Evolutionary conservation across 2,888 invertebrate species (phyloP), one percentile per base, ranked within the genome.

Genomic region (Metopia argyrocephala): DNA sequence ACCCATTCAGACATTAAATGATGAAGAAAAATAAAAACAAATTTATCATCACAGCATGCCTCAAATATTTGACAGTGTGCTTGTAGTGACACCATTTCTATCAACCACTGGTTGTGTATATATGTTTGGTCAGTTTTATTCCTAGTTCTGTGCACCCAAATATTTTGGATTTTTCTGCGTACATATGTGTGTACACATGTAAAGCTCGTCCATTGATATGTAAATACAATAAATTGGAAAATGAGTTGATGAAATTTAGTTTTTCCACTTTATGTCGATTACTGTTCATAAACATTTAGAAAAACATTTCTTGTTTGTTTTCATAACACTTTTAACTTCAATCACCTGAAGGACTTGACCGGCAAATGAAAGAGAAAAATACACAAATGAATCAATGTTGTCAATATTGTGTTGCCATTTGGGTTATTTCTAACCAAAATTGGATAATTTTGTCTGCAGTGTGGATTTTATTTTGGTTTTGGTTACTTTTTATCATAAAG

Each of bases 11-110:
- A n/a, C 25, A 52, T 64, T 73, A 48, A 21, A 38, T 71, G 70
- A 21, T 20, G 48, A 75, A 48, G 65, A 75, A 70, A 79, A 70
- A 70, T 69, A 46, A 75, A 50, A 66, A 75, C 59, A 56, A 75
- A 69, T 75, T 70, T 70, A 74, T 74, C n/a, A n/a, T n/a, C 69
- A 59, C 78, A 79, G 74, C 74, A 69, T 31, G 64, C 64, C 46
- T 70, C 50, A 45, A 70, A 66, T 65, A 48, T 66, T 70, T 76
- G 70, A 76, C 79, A 66, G 59, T 50, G 21, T 64, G 46, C 54
- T 71, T 45, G 52, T 7, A 23, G 57, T 64, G 74, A 75, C 69
- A 76, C 59, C 54, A 79, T 64, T 70, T 70, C 66, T 56, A 65
- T 54, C 70, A 75, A 75, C 65, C 61, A 76, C 52, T 20, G 50